Evolutionary conservation across 2,797 vertebrate genomes (phyloP), one percentile per base, ranked within the genome.

Genomic region (Girardinus metallicus): DNA sequence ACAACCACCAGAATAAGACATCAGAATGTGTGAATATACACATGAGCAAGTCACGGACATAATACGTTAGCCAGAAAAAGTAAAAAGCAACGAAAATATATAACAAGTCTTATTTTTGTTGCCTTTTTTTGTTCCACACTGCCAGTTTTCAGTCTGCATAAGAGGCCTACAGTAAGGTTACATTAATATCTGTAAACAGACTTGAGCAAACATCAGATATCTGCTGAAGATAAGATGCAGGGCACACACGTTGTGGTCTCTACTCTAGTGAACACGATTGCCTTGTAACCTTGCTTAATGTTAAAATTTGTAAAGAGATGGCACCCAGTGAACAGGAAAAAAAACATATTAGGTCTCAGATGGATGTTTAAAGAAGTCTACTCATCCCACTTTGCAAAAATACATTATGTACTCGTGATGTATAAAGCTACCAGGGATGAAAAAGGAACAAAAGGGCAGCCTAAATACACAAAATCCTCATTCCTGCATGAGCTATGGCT

Each of bases 221-320:
- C 60, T 70, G 76, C 74, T 80, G 70, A 85, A 82, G 79, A 77
- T 36, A 43, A 73, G 71, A 74, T 76, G 57, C 60, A 82, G 26
- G 21, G 94, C 93, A 95, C 78, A 95, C 86, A 15, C 94, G 93
- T 71, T 95, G 93, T 7, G 76, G 66, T 3, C 80, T 94, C 72
- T 91, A 72, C 11, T 93, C 87, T 85, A 95, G 86, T n/a, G 73
- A 79, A 29, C 31, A 21, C 10, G 23, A 16, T 64, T 9, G 3
- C 31, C 46, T 70, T 71, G 31, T 31, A 91, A 90, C 39, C 92
- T 83, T 13, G 83, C 6, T 92, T 77, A 1, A 89, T 91, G 4
- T 92, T 91, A 72, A 93, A 83, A 1, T 89, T 95, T 70, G 94
- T 94, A 36, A 94, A 73, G 71, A 95, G 93, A 85, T 96, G 93